Conservation (phyloP, 2,797 vertebrate species). For the Lutra lutra region DNA sequence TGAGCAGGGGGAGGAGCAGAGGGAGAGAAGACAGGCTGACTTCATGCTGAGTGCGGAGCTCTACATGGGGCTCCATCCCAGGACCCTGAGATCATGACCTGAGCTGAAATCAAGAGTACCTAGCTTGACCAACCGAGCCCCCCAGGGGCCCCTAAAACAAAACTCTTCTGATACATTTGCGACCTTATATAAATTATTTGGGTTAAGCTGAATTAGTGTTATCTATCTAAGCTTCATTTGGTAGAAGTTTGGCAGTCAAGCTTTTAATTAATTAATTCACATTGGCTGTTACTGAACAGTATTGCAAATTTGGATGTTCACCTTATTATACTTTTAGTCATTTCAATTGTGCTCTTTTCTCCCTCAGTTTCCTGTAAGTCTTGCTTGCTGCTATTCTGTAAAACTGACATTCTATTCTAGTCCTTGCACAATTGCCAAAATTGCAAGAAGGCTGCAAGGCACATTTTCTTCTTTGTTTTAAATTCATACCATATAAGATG, state of each 20-base stretch:
- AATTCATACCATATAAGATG: conserved; percentile 2
- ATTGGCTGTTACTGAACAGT: neutral
- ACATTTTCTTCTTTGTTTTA: conserved; percentile 3
- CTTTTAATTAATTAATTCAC: conserved; percentile 15
- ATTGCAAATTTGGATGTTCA: neutral
- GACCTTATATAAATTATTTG: neutral
- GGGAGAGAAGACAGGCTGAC: neutral
- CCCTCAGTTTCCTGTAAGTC: neutral
- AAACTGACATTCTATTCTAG: neutral
- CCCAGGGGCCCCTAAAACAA: neutral
- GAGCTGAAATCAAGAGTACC: neutral
- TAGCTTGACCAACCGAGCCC: neutral
- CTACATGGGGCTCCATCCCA: neutral
- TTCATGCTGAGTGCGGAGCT: neutral
- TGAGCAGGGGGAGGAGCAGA: neutral
- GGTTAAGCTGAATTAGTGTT: neutral
- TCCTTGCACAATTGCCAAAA: neutral
- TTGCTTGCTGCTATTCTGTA: neutral
- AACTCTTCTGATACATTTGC: neutral
- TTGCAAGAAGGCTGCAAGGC: neutral
- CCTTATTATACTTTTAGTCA: neutral
- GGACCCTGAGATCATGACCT: neutral
- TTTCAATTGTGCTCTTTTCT: neutral
- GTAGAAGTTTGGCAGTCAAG: neutral
- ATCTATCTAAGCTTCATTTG: neutral